Evolutionary conservation across 1,140 invertebrate genomes (phyloP), one percentile per base, ranked within the genome.

Genomic region (Agrilus planipennis): DNA sequence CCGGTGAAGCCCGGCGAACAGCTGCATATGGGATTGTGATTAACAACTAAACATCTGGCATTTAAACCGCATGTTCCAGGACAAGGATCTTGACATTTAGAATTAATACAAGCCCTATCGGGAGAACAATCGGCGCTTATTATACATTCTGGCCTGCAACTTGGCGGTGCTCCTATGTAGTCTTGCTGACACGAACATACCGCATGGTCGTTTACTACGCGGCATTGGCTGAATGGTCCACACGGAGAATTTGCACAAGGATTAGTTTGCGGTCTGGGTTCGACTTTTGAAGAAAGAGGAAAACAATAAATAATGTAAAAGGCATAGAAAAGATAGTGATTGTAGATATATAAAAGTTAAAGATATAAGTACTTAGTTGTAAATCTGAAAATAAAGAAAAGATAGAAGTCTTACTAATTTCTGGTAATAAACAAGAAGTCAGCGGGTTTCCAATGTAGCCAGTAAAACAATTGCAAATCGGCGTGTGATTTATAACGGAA

Each of bases 51-150:
- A 57, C 82, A 86, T 46, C 73, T 68, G 2, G 80, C 84, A 58
- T 84, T 79, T 16, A 68, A 60, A 14, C 81, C 81, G 55, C 83
- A 86, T n/a, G 77, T 72, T 32, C 75, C 75, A 10, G 72, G 65
- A 55, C 84, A 88, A 34, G 83, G 83, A 67, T 86, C 79, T 50
- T 71, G 67, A 58, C 84, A 87, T 63, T 76, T 80, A 45, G 76
- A 71, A 52, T 83, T 81, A 27, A 81, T 70, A 50, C 82, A 85
- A 27, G 80, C 74, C 49, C 64, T 73, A 49, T 77, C 71, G 50
- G 75, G 75, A 39, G 73, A 58, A 61, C 81, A 85, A 48, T 84
- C 81, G 23, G 75, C 76, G 58, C 79, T 83, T 47, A 77, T 73
- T 53, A 79, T 72, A 61, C 81, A 85, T 66, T 84, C 79, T 12